Evolutionary conservation across 2,113 vertebrate genomes (phyloP), one percentile per base, ranked within the genome.

Genomic region (Ophiodon elongatus): DNA sequence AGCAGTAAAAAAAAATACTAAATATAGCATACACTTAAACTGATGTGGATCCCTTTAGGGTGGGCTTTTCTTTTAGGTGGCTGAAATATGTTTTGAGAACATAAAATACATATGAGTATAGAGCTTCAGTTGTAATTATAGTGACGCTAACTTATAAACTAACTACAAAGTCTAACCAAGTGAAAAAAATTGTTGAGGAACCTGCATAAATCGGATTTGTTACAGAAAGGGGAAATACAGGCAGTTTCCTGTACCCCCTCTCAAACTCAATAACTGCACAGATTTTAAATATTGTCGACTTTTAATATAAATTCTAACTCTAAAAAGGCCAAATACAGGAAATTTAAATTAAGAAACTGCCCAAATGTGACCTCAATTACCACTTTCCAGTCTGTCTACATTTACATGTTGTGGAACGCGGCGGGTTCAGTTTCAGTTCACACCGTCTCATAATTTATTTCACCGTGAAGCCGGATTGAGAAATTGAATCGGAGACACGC

Each of bases 371-470:
- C 23, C 73, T 35, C 52, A 74, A 70, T 77, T 29, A 62, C 67
- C 21, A 15, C n/a, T 41, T 64, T 68, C 2, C 59, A 31, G 23
- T 11, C 59, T 3, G 41, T 62, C 0, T 65, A 17, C 13, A 25
- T 59, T 15, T 4, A 56, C 33, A 62, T 35, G 64, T 69, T 27
- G 37, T 41, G 9, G 60, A 82, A 76, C 10, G 39, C 65, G 19
- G 0, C 14, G 21, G 37, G 83, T 88, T 90, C 88, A 85, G 7
- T 41, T 39, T 50, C 39, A 83, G 70, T 72, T 85, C 79, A 65
- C 39, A 63, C 35, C 37, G 39, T 29, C 17, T 79, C 47, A 19
- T 80, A 8, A 75, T 67, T 71, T 39, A 82, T 87, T 82, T 68
- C 27, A 52, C 45, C 7, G 25, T 66, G 68, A 76, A 56, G 57